phyloP scores from a whole-genome alignment of 2,888 invertebrate species.

The Vandiemenella viatica region DNA sequence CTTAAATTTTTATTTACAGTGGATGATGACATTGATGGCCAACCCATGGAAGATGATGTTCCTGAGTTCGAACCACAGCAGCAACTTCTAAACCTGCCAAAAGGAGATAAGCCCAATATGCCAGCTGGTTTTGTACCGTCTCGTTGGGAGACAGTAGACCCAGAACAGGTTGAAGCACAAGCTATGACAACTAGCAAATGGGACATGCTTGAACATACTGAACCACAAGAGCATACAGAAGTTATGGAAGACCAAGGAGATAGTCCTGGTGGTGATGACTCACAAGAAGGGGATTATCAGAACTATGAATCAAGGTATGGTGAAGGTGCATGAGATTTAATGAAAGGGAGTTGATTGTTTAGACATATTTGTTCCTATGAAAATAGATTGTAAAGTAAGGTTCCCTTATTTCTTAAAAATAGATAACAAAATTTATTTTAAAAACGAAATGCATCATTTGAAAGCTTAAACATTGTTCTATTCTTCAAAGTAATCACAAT shows the following conservation, averaged over 20 bases:
- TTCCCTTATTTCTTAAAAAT: no score
- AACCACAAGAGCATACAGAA: conserved; percentile 20
- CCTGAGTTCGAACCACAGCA: conserved; percentile 20
- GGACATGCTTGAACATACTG: conserved; percentile 54
- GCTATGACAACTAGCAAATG: conserved; percentile 81
- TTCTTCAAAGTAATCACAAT: no score
- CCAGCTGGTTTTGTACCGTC: conserved; percentile 73
- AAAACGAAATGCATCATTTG: no score
- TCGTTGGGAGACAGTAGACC: conserved; percentile 94
- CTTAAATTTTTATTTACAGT: conserved; percentile 32
- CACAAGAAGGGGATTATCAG: conserved; percentile 13
- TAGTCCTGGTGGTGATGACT: conserved; percentile 11
- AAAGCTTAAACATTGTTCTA: no score
- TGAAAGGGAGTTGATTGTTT: no score
- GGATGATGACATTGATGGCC: conserved; percentile 62
- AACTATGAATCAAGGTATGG: conserved; percentile 6
- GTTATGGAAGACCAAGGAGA: conserved; percentile 10
- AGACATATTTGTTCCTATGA: no score
- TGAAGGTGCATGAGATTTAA: no score
- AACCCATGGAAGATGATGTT: conserved; percentile 42
- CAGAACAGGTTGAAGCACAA: conserved; percentile 62
- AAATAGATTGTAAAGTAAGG: no score
- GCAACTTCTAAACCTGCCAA: conserved; percentile 16
- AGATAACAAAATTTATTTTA: no score
- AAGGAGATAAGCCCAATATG: conserved; percentile 22